Conservation (phyloP, 30 jellyfish, hydroid and myxozoan species). For the Morbakka virulenta region DNA sequence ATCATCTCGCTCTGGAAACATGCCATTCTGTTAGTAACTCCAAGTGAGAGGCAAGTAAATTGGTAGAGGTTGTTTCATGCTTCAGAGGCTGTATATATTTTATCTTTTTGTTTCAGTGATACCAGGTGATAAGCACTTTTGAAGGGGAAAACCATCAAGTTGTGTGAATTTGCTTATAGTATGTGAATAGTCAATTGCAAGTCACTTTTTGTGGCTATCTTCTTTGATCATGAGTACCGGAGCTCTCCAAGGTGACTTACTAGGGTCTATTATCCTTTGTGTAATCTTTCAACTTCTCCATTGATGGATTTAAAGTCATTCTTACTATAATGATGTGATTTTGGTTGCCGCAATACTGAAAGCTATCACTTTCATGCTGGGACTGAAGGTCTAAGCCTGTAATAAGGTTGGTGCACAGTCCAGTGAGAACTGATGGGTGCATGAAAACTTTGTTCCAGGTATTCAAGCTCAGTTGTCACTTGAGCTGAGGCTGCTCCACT, state of each 20-base stretch:
- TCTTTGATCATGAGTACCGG: slow-evolving; percentile 37
- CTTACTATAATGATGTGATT: slow-evolving; percentile 32
- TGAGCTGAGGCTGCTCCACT: not conserved
- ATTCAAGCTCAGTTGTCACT: not conserved
- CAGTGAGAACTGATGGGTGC: not conserved
- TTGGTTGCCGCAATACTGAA: no score
- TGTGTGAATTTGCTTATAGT: no score
- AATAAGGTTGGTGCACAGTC: not conserved
- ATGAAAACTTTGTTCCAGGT: not conserved
- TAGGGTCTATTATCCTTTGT: slow-evolving; percentile 35
- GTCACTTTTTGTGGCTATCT: slow-evolving; percentile 8
- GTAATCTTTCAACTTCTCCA: slow-evolving; percentile 14
- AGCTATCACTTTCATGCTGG: no score
- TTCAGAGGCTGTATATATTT: slow-evolving; percentile 37
- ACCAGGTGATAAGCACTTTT: slow-evolving; percentile 46
- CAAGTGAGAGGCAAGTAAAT: slow-evolving; percentile 36
- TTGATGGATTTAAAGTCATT: slow-evolving; percentile 12
- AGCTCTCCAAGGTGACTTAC: slow-evolving; percentile 68
- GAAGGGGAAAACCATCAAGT: no score
- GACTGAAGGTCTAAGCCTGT: no score
- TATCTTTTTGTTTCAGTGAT: slow-evolving; percentile 22
- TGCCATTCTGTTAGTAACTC: slow-evolving; percentile 44
- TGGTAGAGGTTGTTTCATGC: slow-evolving; percentile 15
- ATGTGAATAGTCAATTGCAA: slow-evolving; percentile 33
- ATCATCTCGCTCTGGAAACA: slow-evolving; percentile 41